Evolutionary conservation across 2,888 invertebrate species (phyloP).

Genomic region (Rhogogaster chlorosoma): DNA sequence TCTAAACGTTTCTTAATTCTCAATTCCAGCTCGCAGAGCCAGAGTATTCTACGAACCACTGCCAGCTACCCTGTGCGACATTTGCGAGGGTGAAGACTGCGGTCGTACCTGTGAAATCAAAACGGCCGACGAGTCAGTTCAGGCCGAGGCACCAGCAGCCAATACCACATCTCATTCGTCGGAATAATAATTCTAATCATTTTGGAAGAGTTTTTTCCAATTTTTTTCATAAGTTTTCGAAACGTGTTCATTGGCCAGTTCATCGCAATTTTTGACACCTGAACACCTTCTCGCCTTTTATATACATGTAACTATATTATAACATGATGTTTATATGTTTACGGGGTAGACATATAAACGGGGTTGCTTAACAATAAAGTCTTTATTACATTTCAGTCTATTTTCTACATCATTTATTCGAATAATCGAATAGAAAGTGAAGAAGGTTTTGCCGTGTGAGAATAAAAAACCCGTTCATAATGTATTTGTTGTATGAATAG

Average conservation of each 20-base stretch:
- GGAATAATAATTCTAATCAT: background rate
- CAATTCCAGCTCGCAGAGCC: slow-evolving; percentile 85
- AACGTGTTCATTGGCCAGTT: background rate
- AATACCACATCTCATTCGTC: background rate
- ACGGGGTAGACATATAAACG: background rate
- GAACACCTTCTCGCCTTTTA: background rate
- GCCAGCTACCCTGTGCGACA: slow-evolving; percentile 87
- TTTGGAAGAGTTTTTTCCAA: background rate
- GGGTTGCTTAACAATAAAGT: slow-evolving; percentile 26
- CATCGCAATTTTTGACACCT: background rate
- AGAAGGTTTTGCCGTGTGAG: background rate
- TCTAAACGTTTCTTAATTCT: slow-evolving; percentile 18
- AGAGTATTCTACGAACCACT: slow-evolving; percentile 89
- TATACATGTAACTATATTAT: background rate
- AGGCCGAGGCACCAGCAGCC: slow-evolving; percentile 60
- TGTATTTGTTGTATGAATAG: too few relatives aligned
- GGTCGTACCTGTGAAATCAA: slow-evolving; percentile 70
- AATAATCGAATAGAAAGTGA: too few relatives aligned
- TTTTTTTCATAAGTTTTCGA: background rate
- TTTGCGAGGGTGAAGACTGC: slow-evolving; percentile 87
- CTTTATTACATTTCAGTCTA: slow-evolving; percentile 16
- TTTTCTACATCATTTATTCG: background rate
- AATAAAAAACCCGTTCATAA: too few relatives aligned
- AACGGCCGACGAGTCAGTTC: background rate
- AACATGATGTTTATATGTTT: background rate